Conservation (phyloP, 2,888 invertebrate species). For the Tolmerus cingulatus region DNA sequence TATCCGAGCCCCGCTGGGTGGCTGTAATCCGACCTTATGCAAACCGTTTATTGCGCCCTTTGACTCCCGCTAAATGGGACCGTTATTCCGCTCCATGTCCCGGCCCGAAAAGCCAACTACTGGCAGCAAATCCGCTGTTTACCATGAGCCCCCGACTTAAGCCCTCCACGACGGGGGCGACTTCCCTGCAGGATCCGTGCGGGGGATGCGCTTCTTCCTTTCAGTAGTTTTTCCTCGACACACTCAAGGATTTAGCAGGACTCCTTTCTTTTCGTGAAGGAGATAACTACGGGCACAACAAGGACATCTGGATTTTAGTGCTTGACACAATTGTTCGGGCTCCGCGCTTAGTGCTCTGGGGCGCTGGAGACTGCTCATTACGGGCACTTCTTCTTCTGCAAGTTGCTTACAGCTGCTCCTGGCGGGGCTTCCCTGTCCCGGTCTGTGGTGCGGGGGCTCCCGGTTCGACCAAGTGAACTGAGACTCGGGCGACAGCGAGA, state of each 20-base stretch:
- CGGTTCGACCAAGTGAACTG: background rate
- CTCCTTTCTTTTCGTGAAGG: slow-evolving; percentile 10
- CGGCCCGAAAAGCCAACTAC: background rate
- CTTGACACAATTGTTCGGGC: slow-evolving; percentile 39
- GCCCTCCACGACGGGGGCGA: background rate
- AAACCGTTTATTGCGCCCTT: slow-evolving; percentile 16
- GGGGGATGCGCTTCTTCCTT: slow-evolving; percentile 33
- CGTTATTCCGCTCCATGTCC: slow-evolving; percentile 26
- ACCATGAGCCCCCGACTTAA: slow-evolving; percentile 25
- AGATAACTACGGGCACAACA: slow-evolving; percentile 21
- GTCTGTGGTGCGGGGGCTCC: background rate
- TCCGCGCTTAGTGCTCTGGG: background rate
- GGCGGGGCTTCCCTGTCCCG: background rate
- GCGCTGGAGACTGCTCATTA: slow-evolving; percentile 3
- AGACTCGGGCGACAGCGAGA: background rate
- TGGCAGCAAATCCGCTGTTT: slow-evolving; percentile 18
- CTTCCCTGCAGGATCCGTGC: background rate
- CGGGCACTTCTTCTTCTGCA: background rate
- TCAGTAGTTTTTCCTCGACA: background rate
- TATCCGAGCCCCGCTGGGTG: background rate
- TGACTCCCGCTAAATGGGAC: slow-evolving; percentile 26
- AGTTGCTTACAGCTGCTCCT: background rate
- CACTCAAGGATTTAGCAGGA: slow-evolving; percentile 14
- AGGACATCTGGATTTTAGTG: slow-evolving; percentile 31
- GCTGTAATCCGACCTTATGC: slow-evolving; percentile 20